These are phyloP conservation scores for Kuschelorhynchus macadamiae DNA, from an alignment of 2,888 invertebrate species.

Conservation along the genomic window DNA sequence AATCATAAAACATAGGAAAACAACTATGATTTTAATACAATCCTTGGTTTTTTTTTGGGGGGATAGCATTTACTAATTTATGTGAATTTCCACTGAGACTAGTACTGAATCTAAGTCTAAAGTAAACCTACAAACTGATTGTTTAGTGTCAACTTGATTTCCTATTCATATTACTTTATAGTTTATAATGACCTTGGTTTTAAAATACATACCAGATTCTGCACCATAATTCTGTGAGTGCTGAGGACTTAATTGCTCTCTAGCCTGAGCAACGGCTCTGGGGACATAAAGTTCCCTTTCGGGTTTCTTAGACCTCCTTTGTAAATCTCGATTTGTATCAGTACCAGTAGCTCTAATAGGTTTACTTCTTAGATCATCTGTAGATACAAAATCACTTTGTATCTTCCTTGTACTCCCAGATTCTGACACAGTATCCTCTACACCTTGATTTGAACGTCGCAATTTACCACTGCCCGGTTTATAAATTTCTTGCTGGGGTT, in stretches of 20 bases:
- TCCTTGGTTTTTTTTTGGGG: no score
- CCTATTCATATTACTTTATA: no score
- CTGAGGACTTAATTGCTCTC: slow-evolving; percentile 47
- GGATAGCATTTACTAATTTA: no score
- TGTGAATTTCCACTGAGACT: no score
- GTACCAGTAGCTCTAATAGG: slow-evolving; percentile 52
- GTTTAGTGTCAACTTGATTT: no score
- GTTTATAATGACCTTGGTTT: no score
- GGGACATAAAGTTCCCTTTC: slow-evolving; percentile 72
- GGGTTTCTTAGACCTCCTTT: slow-evolving; percentile 67
- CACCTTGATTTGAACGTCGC: slow-evolving; percentile 76
- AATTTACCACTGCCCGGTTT: slow-evolving; percentile 84
- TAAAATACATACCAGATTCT: slow-evolving; percentile 30
- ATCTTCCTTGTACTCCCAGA: slow-evolving; percentile 9
- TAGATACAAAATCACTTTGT: slow-evolving; percentile 6
- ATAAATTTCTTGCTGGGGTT: slow-evolving; percentile 80
- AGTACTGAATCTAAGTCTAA: no score
- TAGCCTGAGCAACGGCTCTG: slow-evolving; percentile 52
- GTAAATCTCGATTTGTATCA: slow-evolving; percentile 43
- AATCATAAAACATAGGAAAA: no score
- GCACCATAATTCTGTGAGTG: slow-evolving; percentile 44
- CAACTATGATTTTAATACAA: no score
- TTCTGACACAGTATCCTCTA: slow-evolving; percentile 72
- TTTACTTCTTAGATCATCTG: slow-evolving; percentile 46
- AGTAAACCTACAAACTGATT: no score